Evolutionary conservation across 2,888 invertebrate species (phyloP), one percentile per base, ranked within the genome.

Genomic region (Antheraea assamensis): DNA sequence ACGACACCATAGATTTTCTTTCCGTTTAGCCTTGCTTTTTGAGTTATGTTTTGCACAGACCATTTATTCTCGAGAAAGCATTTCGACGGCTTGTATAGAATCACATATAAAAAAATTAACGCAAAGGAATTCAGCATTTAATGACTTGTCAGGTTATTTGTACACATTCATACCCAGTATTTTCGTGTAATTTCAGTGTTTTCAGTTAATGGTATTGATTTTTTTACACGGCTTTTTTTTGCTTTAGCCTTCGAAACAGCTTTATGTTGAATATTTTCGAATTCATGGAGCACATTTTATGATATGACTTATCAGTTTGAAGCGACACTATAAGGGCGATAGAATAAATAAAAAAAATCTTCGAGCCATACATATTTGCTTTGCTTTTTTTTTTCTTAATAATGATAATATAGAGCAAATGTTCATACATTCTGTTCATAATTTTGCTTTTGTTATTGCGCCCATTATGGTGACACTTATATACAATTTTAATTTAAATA

Each of bases 101-200:
- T 78, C 76, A 78, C 79, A 79, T 79, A 78, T 72, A 27, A 42
- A 42, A 42, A 74, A 73, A 73, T 77, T 80, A 80, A 78, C 81
- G 84, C 84, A 92, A 93, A 93, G 94, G 94, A 93, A 94, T 93
- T 94, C 93, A 94, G 92, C 93, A 93, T 94, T 93, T 92, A 91
- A 87, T 83, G 82, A 80, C 81, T 82, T 82, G 80, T 83, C 83
- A 72, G 72, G 70, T 70, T 35, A 31, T 72, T 70, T 35, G 49
- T 72, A 68, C 27, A 70, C 8, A 42, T 42, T 70, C 70, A 70
- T 73, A 70, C 68, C 68, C 66, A 17, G 31, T 73, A 70, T 61
- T 30, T 42, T 73, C 21, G 55, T 35, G 49, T 70, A 70, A 70
- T 55, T 21, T 15, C 68, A 68, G 35, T 21, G 10, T 64, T n/a